Evolutionary conservation across 2,113 vertebrate species (phyloP).

Genomic region (Tichodroma muraria): DNA sequence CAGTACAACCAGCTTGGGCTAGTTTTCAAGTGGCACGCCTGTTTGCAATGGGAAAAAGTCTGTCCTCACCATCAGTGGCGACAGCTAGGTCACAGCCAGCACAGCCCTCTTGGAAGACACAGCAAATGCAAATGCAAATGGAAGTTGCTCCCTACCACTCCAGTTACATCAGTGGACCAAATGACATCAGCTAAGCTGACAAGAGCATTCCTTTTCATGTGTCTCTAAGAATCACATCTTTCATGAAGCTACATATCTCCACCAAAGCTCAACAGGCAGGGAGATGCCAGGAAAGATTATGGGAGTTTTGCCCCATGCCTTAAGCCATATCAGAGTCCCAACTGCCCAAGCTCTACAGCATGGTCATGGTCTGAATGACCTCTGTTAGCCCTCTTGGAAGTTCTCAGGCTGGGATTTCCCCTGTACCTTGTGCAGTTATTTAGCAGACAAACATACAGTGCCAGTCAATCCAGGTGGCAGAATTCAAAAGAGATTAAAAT

Average conservation of each 20-base stretch:
- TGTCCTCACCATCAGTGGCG: not conserved
- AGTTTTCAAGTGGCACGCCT: not conserved
- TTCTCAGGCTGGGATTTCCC: conserved; percentile 2
- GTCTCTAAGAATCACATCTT: not conserved
- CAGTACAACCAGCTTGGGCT: not conserved
- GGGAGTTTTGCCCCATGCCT: not conserved
- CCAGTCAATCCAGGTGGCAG: not conserved
- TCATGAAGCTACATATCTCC: not conserved
- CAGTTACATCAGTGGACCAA: not conserved
- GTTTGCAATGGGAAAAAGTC: not conserved
- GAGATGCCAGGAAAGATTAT: not conserved
- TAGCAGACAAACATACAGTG: not conserved
- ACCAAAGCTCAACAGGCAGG: not conserved
- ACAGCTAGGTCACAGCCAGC: not conserved
- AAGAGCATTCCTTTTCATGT: not conserved
- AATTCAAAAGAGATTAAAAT: not conserved
- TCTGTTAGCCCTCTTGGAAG: not conserved
- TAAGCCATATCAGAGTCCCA: not conserved
- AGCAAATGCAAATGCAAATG: not conserved
- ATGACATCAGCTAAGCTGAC: not conserved
- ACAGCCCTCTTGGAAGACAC: not conserved
- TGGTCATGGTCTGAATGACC: not conserved
- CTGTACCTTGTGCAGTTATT: not conserved
- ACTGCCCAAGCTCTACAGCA: not conserved
- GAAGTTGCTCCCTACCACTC: not conserved